These are phyloP conservation scores for Drosophila mercatorum DNA, from an alignment of 2,888 invertebrate species.

Conservation along the genomic window DNA sequence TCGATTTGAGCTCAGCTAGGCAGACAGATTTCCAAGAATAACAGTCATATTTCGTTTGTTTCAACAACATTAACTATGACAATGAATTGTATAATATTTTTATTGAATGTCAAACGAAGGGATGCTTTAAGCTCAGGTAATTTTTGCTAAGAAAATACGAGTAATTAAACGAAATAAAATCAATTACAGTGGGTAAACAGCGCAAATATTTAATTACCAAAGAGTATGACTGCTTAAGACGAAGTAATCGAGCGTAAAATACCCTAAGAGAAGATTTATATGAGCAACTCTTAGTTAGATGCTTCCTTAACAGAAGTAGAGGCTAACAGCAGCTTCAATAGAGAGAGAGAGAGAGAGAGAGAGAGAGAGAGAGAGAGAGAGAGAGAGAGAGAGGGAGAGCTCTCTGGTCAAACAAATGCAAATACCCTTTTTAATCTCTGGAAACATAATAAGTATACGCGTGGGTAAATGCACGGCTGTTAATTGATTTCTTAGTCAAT, in stretches of 20 bases:
- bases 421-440: not conserved
- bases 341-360: too few relatives aligned
- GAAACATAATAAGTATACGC: conserved; percentile 16
- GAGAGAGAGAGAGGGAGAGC: too few relatives aligned
- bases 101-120: not conserved
- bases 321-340: not conserved
- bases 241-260: not conserved
- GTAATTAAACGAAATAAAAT: conserved; percentile 33
- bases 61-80: not conserved
- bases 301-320: too few relatives aligned
- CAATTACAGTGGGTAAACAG: conserved; percentile 25
- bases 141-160: conserved; percentile 29
- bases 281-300: too few relatives aligned
- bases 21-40: conserved; percentile 5
- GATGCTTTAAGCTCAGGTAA: not conserved
- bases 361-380: too few relatives aligned
- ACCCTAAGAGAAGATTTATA: not conserved
- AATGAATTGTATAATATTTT: not conserved
- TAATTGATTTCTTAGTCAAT: conserved; percentile 49
- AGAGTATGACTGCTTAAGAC: not conserved
- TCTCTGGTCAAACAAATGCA: too few relatives aligned
- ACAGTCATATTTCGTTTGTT: not conserved
- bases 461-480: conserved; percentile 3
- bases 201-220: conserved; percentile 18
- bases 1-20: conserved; percentile 3